phyloP scores from a whole-genome alignment of 2,797 vertebrate species.

The Chelon auratus region DNA sequence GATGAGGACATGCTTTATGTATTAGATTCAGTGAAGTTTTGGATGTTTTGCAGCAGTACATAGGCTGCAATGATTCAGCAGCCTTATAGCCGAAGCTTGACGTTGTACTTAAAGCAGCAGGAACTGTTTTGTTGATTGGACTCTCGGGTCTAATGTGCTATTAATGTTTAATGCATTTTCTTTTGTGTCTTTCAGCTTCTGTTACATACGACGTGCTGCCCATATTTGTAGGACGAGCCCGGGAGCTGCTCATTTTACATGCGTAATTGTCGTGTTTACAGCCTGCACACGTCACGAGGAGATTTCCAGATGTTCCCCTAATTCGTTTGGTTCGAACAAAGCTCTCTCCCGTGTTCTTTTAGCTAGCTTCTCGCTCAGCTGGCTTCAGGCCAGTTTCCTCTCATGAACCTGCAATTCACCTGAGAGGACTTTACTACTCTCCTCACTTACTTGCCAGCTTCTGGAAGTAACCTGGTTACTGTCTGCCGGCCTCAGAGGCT shows the following conservation, averaged over 20 bases:
- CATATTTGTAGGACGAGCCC: not conserved
- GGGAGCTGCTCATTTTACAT: not conserved
- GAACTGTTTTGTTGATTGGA: not conserved
- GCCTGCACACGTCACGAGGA: not conserved
- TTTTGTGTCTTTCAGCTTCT: conserved; percentile 6
- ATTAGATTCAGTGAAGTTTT: not conserved
- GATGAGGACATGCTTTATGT: not conserved
- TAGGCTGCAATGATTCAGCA: conserved; percentile 7
- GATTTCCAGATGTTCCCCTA: not conserved
- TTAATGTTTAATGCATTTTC: conserved; percentile 23
- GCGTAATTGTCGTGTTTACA: not conserved
- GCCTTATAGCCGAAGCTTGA: not conserved
- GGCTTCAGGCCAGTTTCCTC: conserved; percentile 26
- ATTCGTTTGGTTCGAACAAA: not conserved
- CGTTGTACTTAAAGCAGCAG: conserved; percentile 7
- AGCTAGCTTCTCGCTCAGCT: conserved; percentile 11
- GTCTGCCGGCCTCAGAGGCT: conserved; percentile 1
- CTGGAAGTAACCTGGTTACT: conserved; percentile 20
- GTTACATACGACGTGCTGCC: not conserved
- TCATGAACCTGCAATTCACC: conserved; percentile 26
- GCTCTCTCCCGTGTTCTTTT: conserved; percentile 5
- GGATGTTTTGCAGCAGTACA: not conserved
- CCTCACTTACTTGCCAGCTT: conserved; percentile 14
- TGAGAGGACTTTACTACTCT: conserved; percentile 25
- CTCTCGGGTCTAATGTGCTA: conserved; percentile 4